phyloP scores from a whole-genome alignment of 2,888 invertebrate species.

The Spilarctia lutea region DNA sequence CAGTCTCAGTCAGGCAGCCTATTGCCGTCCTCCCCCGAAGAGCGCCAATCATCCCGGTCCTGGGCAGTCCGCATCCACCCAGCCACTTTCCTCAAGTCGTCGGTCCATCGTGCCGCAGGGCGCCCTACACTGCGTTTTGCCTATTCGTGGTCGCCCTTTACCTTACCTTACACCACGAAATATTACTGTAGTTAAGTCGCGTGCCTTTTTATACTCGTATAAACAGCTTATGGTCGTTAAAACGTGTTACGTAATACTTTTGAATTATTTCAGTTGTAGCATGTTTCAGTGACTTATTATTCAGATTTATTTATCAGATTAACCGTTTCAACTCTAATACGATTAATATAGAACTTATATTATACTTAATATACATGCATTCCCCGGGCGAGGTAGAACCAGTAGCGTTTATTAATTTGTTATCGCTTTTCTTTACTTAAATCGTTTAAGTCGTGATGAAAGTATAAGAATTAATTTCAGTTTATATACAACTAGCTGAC shows the following conservation, averaged over 20 bases:
- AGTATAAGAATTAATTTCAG: neutral
- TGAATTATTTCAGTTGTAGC: constrained; percentile 51
- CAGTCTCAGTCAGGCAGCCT: no score
- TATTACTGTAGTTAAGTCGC: constrained; percentile 26
- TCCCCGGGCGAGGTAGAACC: neutral
- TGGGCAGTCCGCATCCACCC: no score
- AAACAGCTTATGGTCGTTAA: constrained; percentile 43
- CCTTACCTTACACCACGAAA: neutral
- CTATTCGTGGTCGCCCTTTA: no score
- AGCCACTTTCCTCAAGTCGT: no score
- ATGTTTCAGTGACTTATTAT: constrained; percentile 53
- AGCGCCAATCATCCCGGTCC: no score
- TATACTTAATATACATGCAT: constrained; percentile 1
- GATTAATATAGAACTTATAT: constrained; percentile 45
- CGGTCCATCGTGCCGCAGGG: no score
- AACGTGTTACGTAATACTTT: constrained; percentile 37
- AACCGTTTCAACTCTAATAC: constrained; percentile 40
- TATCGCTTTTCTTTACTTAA: neutral
- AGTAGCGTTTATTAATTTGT: neutral
- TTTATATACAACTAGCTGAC: no score
- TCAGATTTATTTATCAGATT: constrained; percentile 56
- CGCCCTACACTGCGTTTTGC: no score
- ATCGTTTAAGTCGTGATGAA: neutral
- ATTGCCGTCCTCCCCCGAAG: no score
- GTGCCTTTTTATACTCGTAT: constrained; percentile 45